These are phyloP conservation scores for Hydrotaea diabolus DNA, from an alignment of 2,888 invertebrate species.

Conservation along the genomic window DNA sequence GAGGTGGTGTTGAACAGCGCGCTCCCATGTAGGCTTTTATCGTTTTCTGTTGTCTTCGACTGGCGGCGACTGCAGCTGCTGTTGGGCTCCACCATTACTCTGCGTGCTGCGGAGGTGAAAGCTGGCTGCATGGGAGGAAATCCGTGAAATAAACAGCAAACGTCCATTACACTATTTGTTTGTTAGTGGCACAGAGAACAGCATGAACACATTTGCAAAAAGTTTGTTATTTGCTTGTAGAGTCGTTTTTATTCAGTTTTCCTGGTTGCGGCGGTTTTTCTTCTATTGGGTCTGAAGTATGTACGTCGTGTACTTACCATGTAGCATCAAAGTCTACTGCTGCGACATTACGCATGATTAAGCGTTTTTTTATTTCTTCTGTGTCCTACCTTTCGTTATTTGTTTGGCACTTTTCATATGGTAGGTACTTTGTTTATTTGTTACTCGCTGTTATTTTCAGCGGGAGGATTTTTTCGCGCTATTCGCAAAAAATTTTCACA, in stretches of 20 bases:
- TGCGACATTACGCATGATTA: conserved; percentile 62
- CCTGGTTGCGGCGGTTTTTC: neutral
- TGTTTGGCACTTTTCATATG: neutral
- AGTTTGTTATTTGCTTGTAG: conserved; percentile 14
- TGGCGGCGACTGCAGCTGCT: conserved; percentile 38
- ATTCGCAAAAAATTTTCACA: neutral
- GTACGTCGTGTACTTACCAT: neutral
- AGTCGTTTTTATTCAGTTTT: no score
- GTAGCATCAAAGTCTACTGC: conserved; percentile 37
- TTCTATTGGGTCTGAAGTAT: neutral
- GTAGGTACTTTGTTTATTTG: neutral
- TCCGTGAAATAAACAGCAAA: conserved; percentile 23
- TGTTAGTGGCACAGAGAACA: neutral
- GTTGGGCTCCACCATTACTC: conserved; percentile 23
- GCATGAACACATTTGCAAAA: conserved; percentile 8
- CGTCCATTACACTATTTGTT: neutral
- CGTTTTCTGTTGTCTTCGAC: conserved; percentile 8
- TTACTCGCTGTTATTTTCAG: neutral
- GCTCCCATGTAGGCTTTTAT: conserved; percentile 60
- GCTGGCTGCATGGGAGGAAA: conserved; percentile 31
- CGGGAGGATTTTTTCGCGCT: neutral
- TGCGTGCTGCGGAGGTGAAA: conserved; percentile 58
- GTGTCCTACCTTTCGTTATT: no score
- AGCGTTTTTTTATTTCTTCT: conserved; percentile 38
- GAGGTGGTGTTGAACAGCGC: conserved; percentile 43